Base-by-base conservation (phyloP, 1,140 invertebrate genomes). In the Drosophila tropicalis region DNA sequence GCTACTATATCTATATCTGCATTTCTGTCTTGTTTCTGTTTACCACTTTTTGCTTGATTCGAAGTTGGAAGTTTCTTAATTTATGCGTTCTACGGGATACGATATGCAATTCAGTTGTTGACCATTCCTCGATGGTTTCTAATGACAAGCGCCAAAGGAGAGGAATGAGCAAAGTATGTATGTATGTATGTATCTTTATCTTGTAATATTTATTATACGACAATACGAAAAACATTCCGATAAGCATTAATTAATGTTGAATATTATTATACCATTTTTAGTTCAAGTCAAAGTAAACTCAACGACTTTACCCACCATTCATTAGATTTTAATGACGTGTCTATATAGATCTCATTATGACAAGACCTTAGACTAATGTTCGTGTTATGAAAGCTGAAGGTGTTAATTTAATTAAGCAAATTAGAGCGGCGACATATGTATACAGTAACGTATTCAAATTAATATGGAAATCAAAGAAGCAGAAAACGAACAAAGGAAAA, bases 201-300 rank as follows among this genome's bases (percentile, higher is more conserved):
- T 51, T 51, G 44, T 51, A 51, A 51, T 51, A 51, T 51, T 51
- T 51, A 51, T 51, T 51, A 51, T 51, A 51, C 44, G 44, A 51
- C 41, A 47, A 47, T 17, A 47, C 7, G 36, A 39, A 17, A 17
- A 19, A 47, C 44, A 51, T 51, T 51, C 22, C 44, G 44, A 51
- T 51, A 51, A 51, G 44, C 44, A 51, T 51, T 51, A 51, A 51
- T 51, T 51, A 51, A 51, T 51, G 44, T 22, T 51, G 44, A 51
- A 51, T 51, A 12, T 51, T 51, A 51, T 51, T 17, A 51, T 22
- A 22, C 44, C 44, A 22, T 51, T 22, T 51, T 19, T 19, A 19
- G 17, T 47, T 47, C 2, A 47, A 19, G 17, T 47, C 15, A 9
- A 47, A 47, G 15, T 9, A 17, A 47, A 22, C 19, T 0, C 17